Conservation (phyloP, 2,888 invertebrate species). For the Deilephila porcellus region DNA sequence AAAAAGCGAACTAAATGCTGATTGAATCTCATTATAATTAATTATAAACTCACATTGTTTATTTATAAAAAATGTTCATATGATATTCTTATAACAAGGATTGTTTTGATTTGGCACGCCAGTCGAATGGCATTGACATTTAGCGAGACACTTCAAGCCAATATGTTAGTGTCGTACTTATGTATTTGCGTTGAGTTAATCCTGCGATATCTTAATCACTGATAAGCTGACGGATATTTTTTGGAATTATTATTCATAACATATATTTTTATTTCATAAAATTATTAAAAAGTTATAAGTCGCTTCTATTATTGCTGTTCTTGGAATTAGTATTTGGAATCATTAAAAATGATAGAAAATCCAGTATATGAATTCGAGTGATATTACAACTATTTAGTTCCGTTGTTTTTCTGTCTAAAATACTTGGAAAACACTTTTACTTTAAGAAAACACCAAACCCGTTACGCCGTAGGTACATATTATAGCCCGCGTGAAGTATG, state of each 20-base stretch:
- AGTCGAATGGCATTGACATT: slow-evolving; percentile 45
- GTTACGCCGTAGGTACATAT: neutral
- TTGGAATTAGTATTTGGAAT: too few relatives aligned
- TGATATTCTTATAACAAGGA: neutral
- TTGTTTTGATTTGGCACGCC: slow-evolving; percentile 43
- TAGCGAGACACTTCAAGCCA: slow-evolving; percentile 28
- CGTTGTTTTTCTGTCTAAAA: neutral
- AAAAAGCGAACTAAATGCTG: too few relatives aligned
- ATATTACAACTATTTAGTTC: neutral
- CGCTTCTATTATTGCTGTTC: too few relatives aligned
- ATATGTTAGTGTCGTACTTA: neutral
- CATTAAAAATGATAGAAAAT: too few relatives aligned
- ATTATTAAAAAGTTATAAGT: too few relatives aligned
- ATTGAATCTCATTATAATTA: neutral
- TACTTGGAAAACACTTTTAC: neutral
- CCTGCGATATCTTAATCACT: neutral
- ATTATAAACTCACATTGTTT: neutral
- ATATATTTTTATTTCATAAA: too few relatives aligned
- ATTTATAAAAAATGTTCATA: neutral
- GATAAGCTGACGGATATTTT: neutral
- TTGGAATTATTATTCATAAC: neutral
- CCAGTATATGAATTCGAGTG: neutral
- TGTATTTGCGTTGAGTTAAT: neutral
- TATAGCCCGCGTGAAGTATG: neutral
- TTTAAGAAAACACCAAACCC: neutral